Percentiles rank a stretch among this genome's conserved stretches.
Evolutionary conservation across 1,140 invertebrate species (phyloP).

Genomic region (Halesus radiatus): DNA sequence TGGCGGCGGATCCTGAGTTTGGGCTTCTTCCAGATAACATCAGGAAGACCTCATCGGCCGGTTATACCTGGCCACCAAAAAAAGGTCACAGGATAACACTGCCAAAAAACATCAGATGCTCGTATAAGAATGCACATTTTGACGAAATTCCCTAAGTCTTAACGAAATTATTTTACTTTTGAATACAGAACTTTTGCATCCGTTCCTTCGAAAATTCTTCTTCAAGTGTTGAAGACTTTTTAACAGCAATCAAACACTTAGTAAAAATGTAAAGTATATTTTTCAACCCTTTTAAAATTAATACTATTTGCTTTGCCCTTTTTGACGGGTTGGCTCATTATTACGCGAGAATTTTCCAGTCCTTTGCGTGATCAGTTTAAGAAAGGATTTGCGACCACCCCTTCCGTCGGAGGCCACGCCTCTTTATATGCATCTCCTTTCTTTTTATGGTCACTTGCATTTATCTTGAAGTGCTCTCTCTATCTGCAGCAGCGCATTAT

Average conservation of each 20-base stretch:
- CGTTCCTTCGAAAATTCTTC: neutral
- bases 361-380: neutral
- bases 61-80: neutral
- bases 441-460: neutral
- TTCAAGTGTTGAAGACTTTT: neutral
- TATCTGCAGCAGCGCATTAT: conserved; percentile 1
- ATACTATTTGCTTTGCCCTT: neutral
- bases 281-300: neutral
- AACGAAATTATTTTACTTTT: neutral
- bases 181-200: conserved; percentile 7
- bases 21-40: conserved; percentile 13
- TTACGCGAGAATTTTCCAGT: neutral
- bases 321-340: neutral
- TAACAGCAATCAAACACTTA: neutral
- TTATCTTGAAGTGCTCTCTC: neutral
- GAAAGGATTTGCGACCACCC: conserved; percentile 31
- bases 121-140: neutral
- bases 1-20: conserved; percentile 2
- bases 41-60: neutral
- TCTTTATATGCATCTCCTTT: conserved; percentile 13
- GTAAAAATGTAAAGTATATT: neutral
- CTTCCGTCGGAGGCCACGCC: conserved; percentile 25
- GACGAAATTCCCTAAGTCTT: neutral
- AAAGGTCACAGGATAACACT: no score
- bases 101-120: neutral